Evolutionary conservation across 2,113 vertebrate species (phyloP).

Genomic region (Leptodactylus fuscus): DNA sequence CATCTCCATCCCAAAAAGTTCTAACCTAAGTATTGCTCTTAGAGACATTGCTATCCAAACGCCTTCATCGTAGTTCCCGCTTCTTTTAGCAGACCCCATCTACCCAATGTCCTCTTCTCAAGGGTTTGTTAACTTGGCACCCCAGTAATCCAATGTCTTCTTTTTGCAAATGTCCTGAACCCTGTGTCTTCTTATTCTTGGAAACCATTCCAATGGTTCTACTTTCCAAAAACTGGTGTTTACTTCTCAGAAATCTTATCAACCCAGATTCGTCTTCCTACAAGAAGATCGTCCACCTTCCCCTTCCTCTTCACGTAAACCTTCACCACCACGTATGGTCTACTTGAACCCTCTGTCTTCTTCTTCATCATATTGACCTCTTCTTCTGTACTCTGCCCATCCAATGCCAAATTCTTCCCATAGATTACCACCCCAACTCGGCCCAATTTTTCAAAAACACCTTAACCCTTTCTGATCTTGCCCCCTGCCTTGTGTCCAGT

Average conservation of each 20-base stretch:
- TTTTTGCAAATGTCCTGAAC: not conserved
- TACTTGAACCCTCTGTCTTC: too few species aligned
- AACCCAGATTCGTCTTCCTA: not conserved
- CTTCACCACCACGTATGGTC: too few species aligned
- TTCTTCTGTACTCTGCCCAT: not conserved
- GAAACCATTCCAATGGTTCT: not conserved
- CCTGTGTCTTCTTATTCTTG: not conserved
- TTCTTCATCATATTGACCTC: not conserved
- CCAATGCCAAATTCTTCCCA: not conserved
- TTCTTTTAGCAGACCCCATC: too few species aligned
- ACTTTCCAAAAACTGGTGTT: not conserved
- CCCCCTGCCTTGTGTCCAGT: too few species aligned
- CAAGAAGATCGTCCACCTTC: too few species aligned
- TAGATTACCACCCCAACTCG: not conserved
- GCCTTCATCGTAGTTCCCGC: too few species aligned
- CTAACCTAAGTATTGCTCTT: too few species aligned
- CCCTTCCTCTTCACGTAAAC: too few species aligned
- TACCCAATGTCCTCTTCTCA: too few species aligned
- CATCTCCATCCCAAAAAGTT: too few species aligned
- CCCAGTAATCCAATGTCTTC: not conserved
- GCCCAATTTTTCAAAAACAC: not conserved
- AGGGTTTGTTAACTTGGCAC: too few species aligned
- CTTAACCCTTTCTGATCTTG: not conserved
- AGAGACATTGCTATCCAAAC: too few species aligned
- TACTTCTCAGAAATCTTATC: not conserved